Conservation (phyloP, 1,140 invertebrate species). For the Drosophila equinoxialis region DNA sequence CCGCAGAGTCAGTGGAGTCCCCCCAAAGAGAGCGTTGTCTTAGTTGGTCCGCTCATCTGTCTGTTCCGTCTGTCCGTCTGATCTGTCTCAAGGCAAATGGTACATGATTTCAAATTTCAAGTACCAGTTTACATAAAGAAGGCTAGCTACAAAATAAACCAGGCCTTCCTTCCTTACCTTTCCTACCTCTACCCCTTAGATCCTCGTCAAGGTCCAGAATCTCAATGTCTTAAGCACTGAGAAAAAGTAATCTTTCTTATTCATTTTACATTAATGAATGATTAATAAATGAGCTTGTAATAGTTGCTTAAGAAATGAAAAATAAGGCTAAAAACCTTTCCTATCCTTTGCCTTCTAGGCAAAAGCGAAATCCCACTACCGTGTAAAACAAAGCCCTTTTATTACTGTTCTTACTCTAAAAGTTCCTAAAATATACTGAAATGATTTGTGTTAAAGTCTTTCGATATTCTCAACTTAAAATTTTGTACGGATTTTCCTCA, state of each 20-base stretch:
- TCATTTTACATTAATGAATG: no score
- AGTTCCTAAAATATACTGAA: no score
- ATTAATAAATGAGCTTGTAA: no score
- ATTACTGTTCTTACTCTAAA: no score
- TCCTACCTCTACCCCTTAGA: constrained; percentile 6
- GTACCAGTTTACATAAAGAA: constrained; percentile 79
- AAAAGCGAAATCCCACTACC: no score
- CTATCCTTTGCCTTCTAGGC: no score
- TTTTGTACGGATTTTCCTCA: no score
- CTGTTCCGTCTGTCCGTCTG: constrained; percentile 22
- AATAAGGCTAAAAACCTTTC: no score
- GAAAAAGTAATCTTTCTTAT: background rate
- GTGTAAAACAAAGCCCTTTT: no score
- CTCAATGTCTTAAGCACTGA: constrained; percentile 8
- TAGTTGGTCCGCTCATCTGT: constrained; percentile 5
- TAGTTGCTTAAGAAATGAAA: no score
- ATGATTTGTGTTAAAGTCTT: no score
- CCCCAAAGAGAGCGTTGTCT: constrained; percentile 6
- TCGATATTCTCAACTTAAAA: no score
- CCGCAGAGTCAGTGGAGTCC: constrained; percentile 28
- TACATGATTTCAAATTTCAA: constrained; percentile 82
- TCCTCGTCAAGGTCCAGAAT: background rate
- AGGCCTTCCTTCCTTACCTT: constrained; percentile 25
- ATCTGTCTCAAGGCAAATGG: constrained; percentile 76
- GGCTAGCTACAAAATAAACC: constrained; percentile 51